Percentiles rank a stretch among this genome's conserved stretches.
Conservation (phyloP, 2,797 vertebrate genomes). For the Rhodeus uyekii region DNA sequence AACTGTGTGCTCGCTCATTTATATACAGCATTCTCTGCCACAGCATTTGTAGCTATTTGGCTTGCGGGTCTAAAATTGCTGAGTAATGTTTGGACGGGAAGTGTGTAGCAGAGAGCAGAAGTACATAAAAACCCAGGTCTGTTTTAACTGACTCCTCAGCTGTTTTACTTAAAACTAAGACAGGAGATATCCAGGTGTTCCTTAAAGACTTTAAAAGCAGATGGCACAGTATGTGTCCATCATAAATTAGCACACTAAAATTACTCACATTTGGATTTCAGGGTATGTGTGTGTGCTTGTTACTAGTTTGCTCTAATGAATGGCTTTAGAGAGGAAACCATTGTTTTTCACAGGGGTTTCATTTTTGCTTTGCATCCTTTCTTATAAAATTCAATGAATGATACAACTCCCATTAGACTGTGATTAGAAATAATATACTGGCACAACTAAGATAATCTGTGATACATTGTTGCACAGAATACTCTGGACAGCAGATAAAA, state of each 20-base stretch:
- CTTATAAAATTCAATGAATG: neutral
- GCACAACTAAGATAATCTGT: neutral
- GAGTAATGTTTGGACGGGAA: slow-evolving; percentile 17
- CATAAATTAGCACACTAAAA: neutral
- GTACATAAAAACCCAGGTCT: neutral
- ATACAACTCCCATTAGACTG: neutral
- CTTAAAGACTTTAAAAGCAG: neutral
- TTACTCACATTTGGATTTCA: neutral
- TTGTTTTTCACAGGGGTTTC: neutral
- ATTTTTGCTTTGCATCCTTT: neutral
- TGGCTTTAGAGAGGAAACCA: neutral
- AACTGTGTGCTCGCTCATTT: neutral
- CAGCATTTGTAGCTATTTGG: neutral
- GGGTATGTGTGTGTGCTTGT: too few relatives aligned
- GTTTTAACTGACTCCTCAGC: neutral
- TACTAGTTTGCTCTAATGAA: neutral
- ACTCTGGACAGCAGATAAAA: neutral
- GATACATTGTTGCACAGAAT: neutral
- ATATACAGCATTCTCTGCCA: neutral
- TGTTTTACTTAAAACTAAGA: neutral
- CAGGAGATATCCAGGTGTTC: neutral
- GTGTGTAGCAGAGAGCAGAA: slow-evolving; percentile 14
- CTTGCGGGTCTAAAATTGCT: neutral
- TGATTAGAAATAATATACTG: neutral
- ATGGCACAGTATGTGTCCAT: neutral